Percentiles rank a stretch among this genome's conserved stretches.
These are phyloP conservation scores for Mythimna albipuncta DNA, from an alignment of 2,888 invertebrate species.

Conservation along the genomic window DNA sequence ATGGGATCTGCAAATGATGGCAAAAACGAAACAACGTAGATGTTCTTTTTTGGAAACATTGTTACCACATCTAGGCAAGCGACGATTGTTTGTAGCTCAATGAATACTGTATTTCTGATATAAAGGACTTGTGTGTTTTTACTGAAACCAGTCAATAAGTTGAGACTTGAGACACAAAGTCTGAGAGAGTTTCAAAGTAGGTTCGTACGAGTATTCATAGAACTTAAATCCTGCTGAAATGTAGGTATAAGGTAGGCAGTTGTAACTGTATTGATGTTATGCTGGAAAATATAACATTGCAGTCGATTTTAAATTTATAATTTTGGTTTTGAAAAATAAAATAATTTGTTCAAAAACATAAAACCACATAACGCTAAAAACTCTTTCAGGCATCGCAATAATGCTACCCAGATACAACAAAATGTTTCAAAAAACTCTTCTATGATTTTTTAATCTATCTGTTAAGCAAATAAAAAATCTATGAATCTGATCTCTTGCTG, in stretches of 20 bases:
- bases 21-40: constrained; percentile 51
- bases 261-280: background rate
- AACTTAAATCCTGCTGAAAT: background rate
- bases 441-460: background rate
- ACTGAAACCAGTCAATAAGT: background rate
- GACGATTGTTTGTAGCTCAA: constrained; percentile 18
- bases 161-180: background rate
- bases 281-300: background rate
- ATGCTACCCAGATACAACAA: too few relatives aligned
- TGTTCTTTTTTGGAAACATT: constrained; percentile 43
- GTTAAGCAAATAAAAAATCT: background rate
- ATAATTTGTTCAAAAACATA: too few relatives aligned
- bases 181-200: background rate
- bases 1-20: constrained; percentile 59
- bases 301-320: background rate
- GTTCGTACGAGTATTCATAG: background rate
- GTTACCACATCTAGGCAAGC: constrained; percentile 30
- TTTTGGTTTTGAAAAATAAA: background rate
- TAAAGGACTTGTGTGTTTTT: constrained; percentile 11
- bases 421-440: too few relatives aligned
- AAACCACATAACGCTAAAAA: too few relatives aligned
- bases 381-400: too few relatives aligned
- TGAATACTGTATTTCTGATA: constrained; percentile 35
- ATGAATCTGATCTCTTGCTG: too few relatives aligned
- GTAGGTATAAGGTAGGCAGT: too few relatives aligned